Evolutionary conservation across 2,113 vertebrate genomes (phyloP), one percentile per base, ranked within the genome.

Genomic region (Urocynchramus pylzowi): DNA sequence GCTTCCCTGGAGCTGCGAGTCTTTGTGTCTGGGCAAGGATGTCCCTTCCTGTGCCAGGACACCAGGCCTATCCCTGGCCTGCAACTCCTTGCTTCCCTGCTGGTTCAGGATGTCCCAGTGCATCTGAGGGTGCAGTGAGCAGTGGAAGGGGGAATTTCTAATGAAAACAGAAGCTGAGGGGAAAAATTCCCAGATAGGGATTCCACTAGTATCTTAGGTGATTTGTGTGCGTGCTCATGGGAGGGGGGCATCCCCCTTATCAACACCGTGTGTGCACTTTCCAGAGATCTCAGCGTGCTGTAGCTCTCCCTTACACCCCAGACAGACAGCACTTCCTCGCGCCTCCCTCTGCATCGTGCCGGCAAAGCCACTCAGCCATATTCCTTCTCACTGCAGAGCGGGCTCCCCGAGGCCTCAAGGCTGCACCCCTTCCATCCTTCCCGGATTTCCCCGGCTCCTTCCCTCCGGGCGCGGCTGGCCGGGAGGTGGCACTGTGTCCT

Each of bases 401-500:
- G 31, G 19, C 2, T 64, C 67, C 26, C n/a, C 4, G 4, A 30
- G 7, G 12, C 3, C 16, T 16, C n/a, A 19, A 4, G 2, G 28
- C 54, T 2, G 13, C n/a, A 1, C 2, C 15, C 17, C 10, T 7
- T 9, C 15, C 45, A 2, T 15, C 12, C 11, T 2, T 9, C 5
- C 11, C 22, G 2, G 14, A 7, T 13, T 41, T 4, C 3, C 27
- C 27, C 1, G 31, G 3, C 10, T 41, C 10, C 24, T 16, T 22
- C 39, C 3, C 39, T 3, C 7, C 39, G 7, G 26, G 39, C 24
- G 6, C 31, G 16, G 16, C 39, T 53, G 65, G 35, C 95, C 96
- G 59, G 76, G 53, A 97, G 96, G 76, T 89, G 96, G 91, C 96
- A 61, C 93, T 97, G 93, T 77, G 76, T 76, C 79, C 71, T 9